Base-by-base conservation (phyloP, 1,140 invertebrate species). In the Ceratina australensis region DNA sequence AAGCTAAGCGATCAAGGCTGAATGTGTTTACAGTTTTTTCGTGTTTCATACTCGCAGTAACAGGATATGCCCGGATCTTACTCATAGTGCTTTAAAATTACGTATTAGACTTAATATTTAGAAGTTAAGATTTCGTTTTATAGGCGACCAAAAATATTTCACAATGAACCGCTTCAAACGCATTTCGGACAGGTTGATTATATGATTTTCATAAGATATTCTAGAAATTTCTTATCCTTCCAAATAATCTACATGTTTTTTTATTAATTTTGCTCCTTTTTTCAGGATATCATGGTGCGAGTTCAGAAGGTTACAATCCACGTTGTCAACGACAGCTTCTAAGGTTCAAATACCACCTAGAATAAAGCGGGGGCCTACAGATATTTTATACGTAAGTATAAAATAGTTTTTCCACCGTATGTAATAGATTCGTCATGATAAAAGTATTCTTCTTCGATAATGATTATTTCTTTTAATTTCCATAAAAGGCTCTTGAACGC, bases 301-400 rank as follows among this genome's bases (percentile, higher is more conserved):
- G 8, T 28, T 86, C 26, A 61, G 54, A 33, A 76, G 86, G 33
- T 69, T 85, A 33, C 80, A 87, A 50, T 82, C 76, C 18, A 72
- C 71, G 13, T 69, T 71, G n/a, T 49, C 72, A 10, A 66, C 79
- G 33, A 24, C 82, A 13, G 64, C 64, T 56, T 52, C 82, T 16
- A 78, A 91, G 77, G 93, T 95, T 78, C 79, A 90, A 73, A 94
- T 96, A 60, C 96, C 96, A 3, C 93, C 94, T 68, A 93, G 95
- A 60, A 96, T 96, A 87, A 93, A 94, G 54, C 93, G 97, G 83
- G 93, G 94, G 1, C 95, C 96, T 15, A 98, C 97, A 42, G 97
- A 97, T 90, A 95, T 98, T 73, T 92, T 98, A 61, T 90, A 91
- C 79, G 94, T 94, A 60, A 81, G 59, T 56, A 10, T 42, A 42